phyloP scores from a whole-genome alignment of 2,113 vertebrate species.

The Ailuropoda melanoleuca region DNA sequence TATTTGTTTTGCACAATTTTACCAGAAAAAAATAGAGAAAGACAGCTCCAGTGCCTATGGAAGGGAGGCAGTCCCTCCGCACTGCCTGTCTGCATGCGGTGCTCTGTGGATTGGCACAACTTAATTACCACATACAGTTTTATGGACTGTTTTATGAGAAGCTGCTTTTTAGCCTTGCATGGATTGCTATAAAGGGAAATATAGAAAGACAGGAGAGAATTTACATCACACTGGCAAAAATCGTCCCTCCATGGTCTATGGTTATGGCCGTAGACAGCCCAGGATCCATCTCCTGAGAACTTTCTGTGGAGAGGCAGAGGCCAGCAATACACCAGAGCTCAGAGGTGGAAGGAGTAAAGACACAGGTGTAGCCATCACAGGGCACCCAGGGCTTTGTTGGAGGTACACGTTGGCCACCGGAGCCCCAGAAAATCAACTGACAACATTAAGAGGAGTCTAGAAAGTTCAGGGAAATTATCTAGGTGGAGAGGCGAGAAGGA shows the following conservation, averaged over 20 bases:
- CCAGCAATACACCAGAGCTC: not conserved
- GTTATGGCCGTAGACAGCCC: not conserved
- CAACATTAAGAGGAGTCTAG: not conserved
- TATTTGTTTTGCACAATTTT: not conserved
- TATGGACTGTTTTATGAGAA: slow-evolving; percentile 53
- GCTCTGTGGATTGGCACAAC: not conserved
- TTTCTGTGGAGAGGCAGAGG: not conserved
- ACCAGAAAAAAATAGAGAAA: not conserved
- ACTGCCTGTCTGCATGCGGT: not conserved
- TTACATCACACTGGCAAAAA: not conserved
- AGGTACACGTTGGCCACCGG: not conserved
- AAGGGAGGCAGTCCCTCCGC: not conserved
- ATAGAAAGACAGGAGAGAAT: not conserved
- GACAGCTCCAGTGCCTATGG: not conserved
- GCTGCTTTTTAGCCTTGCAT: slow-evolving; percentile 18
- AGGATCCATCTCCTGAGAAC: not conserved
- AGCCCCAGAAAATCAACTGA: not conserved
- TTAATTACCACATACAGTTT: slow-evolving; percentile 41
- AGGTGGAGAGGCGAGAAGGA: not conserved
- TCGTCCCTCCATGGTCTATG: not conserved
- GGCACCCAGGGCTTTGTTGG: not conserved
- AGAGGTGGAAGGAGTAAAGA: not conserved
- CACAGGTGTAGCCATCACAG: not conserved
- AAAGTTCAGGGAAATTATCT: not conserved
- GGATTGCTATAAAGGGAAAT: slow-evolving; percentile 21